Percentiles rank a stretch among this genome's conserved stretches.
These are phyloP conservation scores for Sorex araneus DNA, from an alignment of 2,113 vertebrate species.

Conservation along the genomic window DNA sequence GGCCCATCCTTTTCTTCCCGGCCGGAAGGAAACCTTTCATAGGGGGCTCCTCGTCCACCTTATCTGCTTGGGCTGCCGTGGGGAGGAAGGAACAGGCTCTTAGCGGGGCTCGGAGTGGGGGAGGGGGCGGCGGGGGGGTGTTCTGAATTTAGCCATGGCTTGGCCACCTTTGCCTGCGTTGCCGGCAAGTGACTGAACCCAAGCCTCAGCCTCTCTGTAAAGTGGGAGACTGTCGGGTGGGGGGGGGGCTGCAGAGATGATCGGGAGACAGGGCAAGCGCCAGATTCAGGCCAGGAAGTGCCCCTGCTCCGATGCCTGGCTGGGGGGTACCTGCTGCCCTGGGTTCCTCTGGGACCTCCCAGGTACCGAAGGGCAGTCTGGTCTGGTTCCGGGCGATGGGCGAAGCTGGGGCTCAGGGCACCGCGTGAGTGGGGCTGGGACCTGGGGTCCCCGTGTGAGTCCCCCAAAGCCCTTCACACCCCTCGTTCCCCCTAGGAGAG, in stretches of 20 bases:
- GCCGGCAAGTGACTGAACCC: neutral
- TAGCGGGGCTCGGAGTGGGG: no score
- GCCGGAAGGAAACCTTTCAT: neutral
- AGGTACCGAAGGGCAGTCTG: neutral
- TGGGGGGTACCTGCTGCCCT: neutral
- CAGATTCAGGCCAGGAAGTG: neutral
- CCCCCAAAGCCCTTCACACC: neutral
- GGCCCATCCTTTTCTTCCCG: constrained; percentile 34
- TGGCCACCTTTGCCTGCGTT: neutral
- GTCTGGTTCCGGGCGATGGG: neutral
- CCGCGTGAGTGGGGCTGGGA: neutral
- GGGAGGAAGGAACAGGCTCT: neutral
- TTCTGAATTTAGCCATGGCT: neutral
- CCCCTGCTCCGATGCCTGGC: neutral
- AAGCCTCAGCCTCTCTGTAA: constrained; percentile 8
- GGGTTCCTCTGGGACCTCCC: neutral
- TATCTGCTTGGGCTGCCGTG: neutral
- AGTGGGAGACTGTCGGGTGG: neutral
- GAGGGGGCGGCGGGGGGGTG: no score
- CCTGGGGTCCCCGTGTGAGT: neutral
- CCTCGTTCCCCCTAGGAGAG: neutral
- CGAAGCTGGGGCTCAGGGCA: rapidly evolving
- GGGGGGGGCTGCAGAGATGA: neutral
- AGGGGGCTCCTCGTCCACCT: neutral
- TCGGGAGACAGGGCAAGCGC: neutral